Evolutionary conservation across 2,888 invertebrate species (phyloP), one percentile per base, ranked within the genome.

Genomic region (Pachliopta kotzebuea): DNA sequence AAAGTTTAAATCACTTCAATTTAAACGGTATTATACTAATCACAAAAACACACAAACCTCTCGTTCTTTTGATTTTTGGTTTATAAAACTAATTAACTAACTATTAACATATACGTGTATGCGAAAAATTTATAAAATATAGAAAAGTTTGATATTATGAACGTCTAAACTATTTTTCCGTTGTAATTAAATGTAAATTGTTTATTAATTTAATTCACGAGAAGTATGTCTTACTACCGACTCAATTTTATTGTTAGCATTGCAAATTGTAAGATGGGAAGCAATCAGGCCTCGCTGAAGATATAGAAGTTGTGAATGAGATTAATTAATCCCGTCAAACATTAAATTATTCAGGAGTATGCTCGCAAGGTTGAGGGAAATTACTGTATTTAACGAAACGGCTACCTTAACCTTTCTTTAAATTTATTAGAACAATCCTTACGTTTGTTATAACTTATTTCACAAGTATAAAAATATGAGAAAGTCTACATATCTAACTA

Each of bases 251-350:
- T 57, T 23, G 56, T 62, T 62, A 57, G 52, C 57, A 57, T 57
- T 31, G 52, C 62, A 62, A 62, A 62, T 52, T 57, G 37, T 52
- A 20, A 62, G 42, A 57, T 57, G 57, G 20, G 37, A 52, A 57
- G 52, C 57, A 62, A 62, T 62, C 62, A 62, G 42, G 57, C 42
- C 14, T 20, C 52, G 57, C 24, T 37, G 56, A 52, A 42, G 26
- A 57, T 50, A 45, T 45, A 45, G 56, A 20, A 57, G 24, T 31
- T 37, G 26, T 62, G 57, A 62, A 62, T 57, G 42, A 62, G 62
- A 62, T 62, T 62, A 57, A 62, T 62, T 26, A 62, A 57, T 24
- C 52, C 20, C 23, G 18, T 52, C 24, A 31, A 56, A 57, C n/a
- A 56, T 53, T 62, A 45, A 55, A 57, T 53, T 62, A 62, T 52